These are phyloP conservation scores for Canis aureus DNA, from an alignment of 2,113 vertebrate genomes.

Conservation along the genomic window DNA sequence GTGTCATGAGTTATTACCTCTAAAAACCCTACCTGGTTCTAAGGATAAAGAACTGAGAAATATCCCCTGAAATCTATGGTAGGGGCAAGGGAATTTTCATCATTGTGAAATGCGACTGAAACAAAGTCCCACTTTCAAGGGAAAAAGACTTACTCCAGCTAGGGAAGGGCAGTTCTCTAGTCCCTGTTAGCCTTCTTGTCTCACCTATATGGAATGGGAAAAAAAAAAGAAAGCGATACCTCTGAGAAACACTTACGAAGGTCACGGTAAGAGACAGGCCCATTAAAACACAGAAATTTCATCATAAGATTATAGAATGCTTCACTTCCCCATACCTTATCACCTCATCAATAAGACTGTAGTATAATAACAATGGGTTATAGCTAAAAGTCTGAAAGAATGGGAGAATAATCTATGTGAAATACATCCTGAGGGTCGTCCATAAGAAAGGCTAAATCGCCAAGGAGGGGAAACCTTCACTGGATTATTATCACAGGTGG, in stretches of 20 bases:
- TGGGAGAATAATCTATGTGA: neutral
- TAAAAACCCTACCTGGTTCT: neutral
- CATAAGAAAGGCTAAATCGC: neutral
- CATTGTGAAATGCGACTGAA: neutral
- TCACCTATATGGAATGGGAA: neutral
- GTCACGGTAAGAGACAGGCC: neutral
- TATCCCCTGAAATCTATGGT: neutral
- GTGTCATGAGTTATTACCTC: neutral
- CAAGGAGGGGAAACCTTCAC: neutral
- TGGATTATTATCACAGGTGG: neutral
- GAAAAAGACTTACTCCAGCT: neutral
- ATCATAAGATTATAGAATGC: neutral
- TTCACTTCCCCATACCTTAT: neutral
- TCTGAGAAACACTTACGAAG: neutral
- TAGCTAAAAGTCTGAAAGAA: neutral
- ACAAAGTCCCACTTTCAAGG: neutral
- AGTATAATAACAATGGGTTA: neutral
- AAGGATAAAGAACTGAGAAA: neutral
- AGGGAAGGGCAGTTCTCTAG: neutral
- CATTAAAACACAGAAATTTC: constrained; percentile 35
- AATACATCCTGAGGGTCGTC: neutral
- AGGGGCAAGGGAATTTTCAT: neutral
- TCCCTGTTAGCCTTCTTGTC: neutral
- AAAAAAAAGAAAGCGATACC: neutral
- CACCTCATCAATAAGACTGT: neutral